phyloP scores from a whole-genome alignment of 2,797 vertebrate genomes.

The Glyptemys insculpta region DNA sequence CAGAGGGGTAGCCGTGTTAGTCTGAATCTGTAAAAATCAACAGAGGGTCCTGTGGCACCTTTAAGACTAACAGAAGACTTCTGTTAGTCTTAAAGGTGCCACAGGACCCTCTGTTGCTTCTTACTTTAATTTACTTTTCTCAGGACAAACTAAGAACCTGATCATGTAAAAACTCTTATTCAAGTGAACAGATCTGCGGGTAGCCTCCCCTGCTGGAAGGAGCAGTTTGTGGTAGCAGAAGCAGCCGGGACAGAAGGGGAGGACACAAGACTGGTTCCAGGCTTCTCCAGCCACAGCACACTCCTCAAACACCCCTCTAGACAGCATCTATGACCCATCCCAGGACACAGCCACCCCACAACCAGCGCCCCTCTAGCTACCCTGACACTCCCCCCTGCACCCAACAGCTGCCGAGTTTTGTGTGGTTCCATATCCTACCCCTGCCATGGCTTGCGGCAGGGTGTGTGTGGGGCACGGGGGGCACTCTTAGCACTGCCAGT shows the following conservation, averaged over 20 bases:
- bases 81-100: too few species aligned
- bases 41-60: too few species aligned
- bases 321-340: not conserved
- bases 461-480: not conserved
- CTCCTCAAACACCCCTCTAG: not conserved
- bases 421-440: not conserved
- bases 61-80: too few species aligned
- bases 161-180: not conserved
- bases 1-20: too few species aligned
- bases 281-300: not conserved
- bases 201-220: not conserved
- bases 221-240: not conserved
- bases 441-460: not conserved
- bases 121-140: not conserved
- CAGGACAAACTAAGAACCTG: not conserved
- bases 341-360: not conserved
- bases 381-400: not conserved
- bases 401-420: not conserved
- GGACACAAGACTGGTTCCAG: not conserved
- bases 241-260: rapidly evolving
- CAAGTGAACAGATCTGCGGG: not conserved
- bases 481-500: not conserved
- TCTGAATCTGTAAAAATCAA: too few species aligned
- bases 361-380: not conserved
- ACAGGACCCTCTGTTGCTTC: not conserved